Percentiles rank a stretch among this genome's conserved stretches.
These are phyloP conservation scores for Triplophysa bombifrons DNA, from an alignment of 2,797 vertebrate species.

Conservation along the genomic window DNA sequence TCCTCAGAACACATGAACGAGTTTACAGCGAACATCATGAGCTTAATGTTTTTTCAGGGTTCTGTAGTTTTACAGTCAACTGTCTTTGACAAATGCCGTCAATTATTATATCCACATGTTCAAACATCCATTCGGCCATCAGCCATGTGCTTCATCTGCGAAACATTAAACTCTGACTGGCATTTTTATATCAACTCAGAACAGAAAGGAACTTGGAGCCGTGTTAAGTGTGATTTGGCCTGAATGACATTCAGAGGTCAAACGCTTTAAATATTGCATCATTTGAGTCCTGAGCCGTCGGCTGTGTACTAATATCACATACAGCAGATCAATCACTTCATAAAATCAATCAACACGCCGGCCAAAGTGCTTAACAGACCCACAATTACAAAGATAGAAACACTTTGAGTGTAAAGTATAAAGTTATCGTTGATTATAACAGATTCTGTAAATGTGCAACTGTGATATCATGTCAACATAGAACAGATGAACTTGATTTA, in stretches of 20 bases:
- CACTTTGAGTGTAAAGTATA: no score
- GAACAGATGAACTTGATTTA: no score
- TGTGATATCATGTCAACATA: no score
- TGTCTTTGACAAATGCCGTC: conserved; percentile 32
- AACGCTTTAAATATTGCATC: conserved; percentile 6
- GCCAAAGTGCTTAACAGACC: no score
- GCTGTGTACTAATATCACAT: not conserved
- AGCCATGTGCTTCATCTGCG: conserved; percentile 46
- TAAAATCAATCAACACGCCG: not conserved
- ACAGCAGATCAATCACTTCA: not conserved
- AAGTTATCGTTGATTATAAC: no score
- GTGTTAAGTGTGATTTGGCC: conserved; percentile 24
- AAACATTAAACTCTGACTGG: conserved; percentile 44
- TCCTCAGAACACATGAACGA: no score
- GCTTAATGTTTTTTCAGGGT: no score
- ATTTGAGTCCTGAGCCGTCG: not conserved
- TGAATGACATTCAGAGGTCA: conserved; percentile 14
- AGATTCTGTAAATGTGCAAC: no score
- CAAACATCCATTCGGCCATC: conserved; percentile 11
- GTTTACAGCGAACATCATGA: no score
- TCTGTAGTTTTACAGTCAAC: conserved; percentile 1
- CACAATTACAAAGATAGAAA: no score
- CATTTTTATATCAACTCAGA: conserved; percentile 40
- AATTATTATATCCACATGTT: conserved; percentile 44
- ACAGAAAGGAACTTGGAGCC: conserved; percentile 16